Percentiles rank a stretch among this genome's conserved stretches.
Conservation (phyloP, 2,797 vertebrate species). For the Artibeus jamaicensis region DNA sequence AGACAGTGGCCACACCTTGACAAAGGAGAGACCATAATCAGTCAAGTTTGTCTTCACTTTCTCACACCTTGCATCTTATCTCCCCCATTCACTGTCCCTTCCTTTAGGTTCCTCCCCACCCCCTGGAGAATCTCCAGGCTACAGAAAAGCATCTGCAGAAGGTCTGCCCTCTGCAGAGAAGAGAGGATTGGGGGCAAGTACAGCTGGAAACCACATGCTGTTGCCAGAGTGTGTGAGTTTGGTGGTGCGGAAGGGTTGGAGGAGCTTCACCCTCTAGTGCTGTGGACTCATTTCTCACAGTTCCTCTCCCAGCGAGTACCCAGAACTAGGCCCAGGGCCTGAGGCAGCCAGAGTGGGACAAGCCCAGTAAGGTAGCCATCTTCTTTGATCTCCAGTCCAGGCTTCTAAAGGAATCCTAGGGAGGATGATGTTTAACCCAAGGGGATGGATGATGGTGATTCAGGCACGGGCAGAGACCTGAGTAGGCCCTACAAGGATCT, state of each 20-base stretch:
- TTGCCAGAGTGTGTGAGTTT: neutral
- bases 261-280: neutral
- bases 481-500: accelerated
- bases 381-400: neutral
- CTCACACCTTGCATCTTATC: neutral
- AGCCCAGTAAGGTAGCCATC: neutral
- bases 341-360: neutral
- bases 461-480: neutral
- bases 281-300: neutral
- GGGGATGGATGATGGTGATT: too few species aligned
- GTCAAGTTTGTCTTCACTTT: neutral
- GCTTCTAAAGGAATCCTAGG: neutral
- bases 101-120: accelerated
- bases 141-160: neutral
- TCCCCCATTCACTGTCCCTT: too few species aligned
- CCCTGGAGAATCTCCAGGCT: neutral
- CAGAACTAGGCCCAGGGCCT: neutral
- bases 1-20: neutral
- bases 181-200: too few species aligned
- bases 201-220: neutral
- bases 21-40: neutral
- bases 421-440: neutral
- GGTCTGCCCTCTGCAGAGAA: neutral
- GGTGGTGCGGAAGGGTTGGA: too few species aligned
- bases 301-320: neutral